Evolutionary conservation across 2,113 vertebrate species (phyloP).

Genomic region (Ornithorhynchus anatinus): DNA sequence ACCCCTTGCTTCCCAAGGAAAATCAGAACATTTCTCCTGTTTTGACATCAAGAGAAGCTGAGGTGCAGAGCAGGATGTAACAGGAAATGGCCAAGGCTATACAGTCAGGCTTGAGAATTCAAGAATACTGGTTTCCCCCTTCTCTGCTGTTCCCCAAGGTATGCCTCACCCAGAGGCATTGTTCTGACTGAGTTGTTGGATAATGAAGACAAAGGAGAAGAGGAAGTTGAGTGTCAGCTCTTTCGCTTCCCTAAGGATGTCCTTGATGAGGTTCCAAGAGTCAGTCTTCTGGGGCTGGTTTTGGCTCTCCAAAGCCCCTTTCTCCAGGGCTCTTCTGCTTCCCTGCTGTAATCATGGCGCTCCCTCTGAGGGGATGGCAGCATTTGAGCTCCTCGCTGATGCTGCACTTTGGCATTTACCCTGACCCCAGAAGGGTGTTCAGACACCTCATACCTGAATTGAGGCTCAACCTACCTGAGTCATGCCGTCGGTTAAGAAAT

Average conservation of each 20-base stretch:
- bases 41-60: background rate
- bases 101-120: background rate
- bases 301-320: background rate
- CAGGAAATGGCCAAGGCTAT: background rate
- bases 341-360: background rate
- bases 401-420: background rate
- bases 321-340: background rate
- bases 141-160: background rate
- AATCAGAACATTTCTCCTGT: background rate
- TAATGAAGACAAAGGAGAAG: background rate
- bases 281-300: background rate
- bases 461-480: background rate
- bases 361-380: background rate
- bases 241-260: background rate
- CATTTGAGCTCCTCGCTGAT: background rate
- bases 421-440: background rate
- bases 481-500: background rate
- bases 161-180: background rate
- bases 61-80: background rate
- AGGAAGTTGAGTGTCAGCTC: background rate
- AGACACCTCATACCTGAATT: background rate
- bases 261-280: background rate
- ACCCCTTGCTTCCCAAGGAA: background rate
- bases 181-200: background rate
- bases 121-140: background rate